phyloP scores from a whole-genome alignment of 2,113 vertebrate genomes.

The Smithornis capensis region DNA sequence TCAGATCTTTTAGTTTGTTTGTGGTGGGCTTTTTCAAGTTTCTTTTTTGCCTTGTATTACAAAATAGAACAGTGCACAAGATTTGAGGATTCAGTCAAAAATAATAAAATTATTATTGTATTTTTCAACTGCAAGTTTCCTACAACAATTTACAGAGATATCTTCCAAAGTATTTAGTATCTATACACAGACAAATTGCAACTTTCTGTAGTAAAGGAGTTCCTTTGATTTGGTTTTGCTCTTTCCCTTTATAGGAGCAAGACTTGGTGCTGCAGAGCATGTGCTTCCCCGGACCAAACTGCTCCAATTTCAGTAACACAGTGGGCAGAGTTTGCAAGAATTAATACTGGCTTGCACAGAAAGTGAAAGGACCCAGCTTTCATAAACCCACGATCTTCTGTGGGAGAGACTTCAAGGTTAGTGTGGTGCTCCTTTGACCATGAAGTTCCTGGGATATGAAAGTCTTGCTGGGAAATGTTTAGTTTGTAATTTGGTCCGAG shows the following conservation, averaged over 20 bases:
- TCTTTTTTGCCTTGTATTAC: not conserved
- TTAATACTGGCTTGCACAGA: not conserved
- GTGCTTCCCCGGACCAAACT: not conserved
- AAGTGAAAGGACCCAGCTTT: not conserved
- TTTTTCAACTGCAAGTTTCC: not conserved
- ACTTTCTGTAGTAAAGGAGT: not conserved
- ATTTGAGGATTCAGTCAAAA: not conserved
- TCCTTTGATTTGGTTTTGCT: not conserved
- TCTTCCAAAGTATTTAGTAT: not conserved
- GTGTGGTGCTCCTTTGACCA: not conserved
- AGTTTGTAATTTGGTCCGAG: not conserved
- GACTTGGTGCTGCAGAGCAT: not conserved
- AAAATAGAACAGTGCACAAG: not conserved
- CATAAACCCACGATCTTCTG: not conserved
- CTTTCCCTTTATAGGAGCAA: not conserved
- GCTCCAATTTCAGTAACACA: not conserved
- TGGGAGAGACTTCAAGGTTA: not conserved
- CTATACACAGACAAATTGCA: not conserved
- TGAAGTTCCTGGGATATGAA: not conserved
- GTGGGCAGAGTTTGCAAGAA: not conserved
- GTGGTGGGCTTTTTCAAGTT: not conserved
- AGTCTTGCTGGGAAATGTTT: not conserved
- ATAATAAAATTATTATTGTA: not conserved
- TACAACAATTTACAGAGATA: not conserved
- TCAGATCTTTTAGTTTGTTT: not conserved